phyloP scores from a whole-genome alignment of 2,113 vertebrate species.

The Apodemus speciosus region DNA sequence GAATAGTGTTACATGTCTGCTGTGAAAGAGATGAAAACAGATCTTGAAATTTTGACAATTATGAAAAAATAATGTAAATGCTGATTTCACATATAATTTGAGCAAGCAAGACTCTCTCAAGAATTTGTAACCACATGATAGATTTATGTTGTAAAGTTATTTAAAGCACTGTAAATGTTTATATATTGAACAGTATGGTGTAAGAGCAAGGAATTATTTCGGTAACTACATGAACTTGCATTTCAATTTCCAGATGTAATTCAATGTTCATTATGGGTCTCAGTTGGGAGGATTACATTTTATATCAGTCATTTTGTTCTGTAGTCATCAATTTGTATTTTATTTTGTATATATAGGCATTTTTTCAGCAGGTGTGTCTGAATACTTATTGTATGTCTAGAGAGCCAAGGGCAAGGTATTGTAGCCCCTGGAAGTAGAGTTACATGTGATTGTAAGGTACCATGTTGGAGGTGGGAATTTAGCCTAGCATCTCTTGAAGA shows the following conservation, averaged over 20 bases:
- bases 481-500: background rate
- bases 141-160: background rate
- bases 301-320: background rate
- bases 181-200: background rate
- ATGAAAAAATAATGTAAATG: background rate
- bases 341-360: background rate
- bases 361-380: background rate
- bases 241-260: background rate
- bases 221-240: background rate
- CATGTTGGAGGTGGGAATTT: background rate
- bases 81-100: background rate
- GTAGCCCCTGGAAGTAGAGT: background rate
- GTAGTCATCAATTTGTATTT: background rate
- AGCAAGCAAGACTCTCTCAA: background rate
- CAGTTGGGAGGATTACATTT: background rate
- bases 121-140: background rate
- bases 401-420: background rate
- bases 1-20: background rate
- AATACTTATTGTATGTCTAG: background rate
- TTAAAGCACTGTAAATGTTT: background rate
- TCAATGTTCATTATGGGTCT: background rate
- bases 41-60: background rate
- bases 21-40: slow-evolving; percentile 19
- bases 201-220: background rate
- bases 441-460: background rate